phyloP scores from a whole-genome alignment of 2,797 vertebrate genomes.

The Limnodromus scolopaceus region DNA sequence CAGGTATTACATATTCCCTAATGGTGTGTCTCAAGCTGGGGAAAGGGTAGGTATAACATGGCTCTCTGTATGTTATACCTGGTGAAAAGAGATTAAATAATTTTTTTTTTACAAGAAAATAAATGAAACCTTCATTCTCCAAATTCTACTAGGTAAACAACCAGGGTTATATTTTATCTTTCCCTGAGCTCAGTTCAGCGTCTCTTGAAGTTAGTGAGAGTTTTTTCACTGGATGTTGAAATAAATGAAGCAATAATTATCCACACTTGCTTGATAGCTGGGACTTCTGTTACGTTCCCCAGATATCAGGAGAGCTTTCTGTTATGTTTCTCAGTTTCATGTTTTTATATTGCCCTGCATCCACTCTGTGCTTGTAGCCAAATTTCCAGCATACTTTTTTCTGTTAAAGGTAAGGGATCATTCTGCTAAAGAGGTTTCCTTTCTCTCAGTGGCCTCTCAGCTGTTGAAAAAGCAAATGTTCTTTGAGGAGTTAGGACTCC shows the following conservation, averaged over 20 bases:
- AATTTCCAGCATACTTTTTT: not conserved
- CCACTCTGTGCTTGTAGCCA: not conserved
- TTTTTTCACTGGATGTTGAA: not conserved
- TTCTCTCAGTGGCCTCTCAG: not conserved
- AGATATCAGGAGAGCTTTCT: not conserved
- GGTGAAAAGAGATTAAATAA: not conserved
- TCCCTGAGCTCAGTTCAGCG: not conserved
- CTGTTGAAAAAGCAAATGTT: not conserved
- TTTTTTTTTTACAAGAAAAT: not conserved
- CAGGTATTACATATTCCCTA: not conserved
- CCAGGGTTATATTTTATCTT: not conserved
- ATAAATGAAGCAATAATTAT: constrained; percentile 1
- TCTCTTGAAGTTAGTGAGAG: not conserved
- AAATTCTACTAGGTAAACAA: not conserved
- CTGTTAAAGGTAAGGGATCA: not conserved
- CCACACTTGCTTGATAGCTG: not conserved
- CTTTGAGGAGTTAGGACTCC: not conserved
- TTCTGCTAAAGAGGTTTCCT: not conserved
- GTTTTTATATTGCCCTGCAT: not conserved
- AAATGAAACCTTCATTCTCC: not conserved
- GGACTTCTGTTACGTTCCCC: not conserved
- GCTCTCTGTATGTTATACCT: not conserved
- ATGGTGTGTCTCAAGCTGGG: not conserved
- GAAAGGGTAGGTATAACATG: not conserved
- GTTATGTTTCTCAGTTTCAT: not conserved